Evolutionary conservation across 2,113 vertebrate species (phyloP), one percentile per base, ranked within the genome.

Genomic region (Takifugu flavidus): DNA sequence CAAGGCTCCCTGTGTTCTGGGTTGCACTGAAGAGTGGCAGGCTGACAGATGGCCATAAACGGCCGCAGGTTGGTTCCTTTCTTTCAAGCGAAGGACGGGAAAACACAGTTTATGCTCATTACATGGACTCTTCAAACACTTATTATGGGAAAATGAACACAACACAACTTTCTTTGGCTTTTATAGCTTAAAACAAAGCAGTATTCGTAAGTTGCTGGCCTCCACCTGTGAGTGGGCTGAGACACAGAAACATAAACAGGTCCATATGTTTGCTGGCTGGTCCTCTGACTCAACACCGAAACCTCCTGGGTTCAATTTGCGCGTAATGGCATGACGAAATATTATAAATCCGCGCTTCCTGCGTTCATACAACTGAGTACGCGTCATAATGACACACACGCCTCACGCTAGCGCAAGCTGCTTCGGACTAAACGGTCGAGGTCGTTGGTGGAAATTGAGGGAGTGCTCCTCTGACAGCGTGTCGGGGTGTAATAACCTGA

Each of bases 1-100:
- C 77, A 86, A 74, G 43, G 65, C 72, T 82, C 31, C 31, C 59
- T 82, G 80, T 88, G 82, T 84, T 72, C 71, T 52, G 27, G 59
- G 27, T 58, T 59, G 69, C 53, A 80, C 71, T 75, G 66, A 79
- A 59, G 44, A 46, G 39, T 47, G 13, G 51, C n/a, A 29, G 44
- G 44, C n/a, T 12, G 53, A 55, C 53, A 61, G 64, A 70, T 39
- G 44, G 56, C 76, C 62, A 54, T 50, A 61, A 62, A 70, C 31
- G 44, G 56, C 76, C 62, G 53, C 45, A 47, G 45, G 45, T 47
- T 15, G 45, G 15, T 47, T 47, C 14, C 45, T 47, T n/a, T 47
- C 13, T 47, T n/a, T 47, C 2, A 14, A 47, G 45, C 45, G 15
- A 47, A 14, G n/a, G 45, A 46, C 2, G 45, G 73, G 63, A 70